Base-by-base conservation (phyloP, 1,140 invertebrate species). In the Octopus sinensis region DNA sequence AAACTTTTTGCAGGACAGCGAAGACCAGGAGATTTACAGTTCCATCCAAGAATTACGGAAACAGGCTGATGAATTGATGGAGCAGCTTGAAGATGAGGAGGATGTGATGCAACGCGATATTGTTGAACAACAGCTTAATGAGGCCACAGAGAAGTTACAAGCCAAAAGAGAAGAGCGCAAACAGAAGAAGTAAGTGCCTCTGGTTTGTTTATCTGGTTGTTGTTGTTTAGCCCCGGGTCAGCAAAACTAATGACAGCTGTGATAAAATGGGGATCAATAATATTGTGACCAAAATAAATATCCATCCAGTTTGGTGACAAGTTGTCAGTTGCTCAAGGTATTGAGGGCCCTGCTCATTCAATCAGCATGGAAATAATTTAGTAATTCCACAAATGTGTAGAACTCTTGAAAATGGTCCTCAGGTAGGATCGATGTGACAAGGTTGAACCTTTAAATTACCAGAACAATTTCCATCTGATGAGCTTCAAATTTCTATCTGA, bases 1-100 rank as follows among this genome's bases (percentile, higher is more conserved):
- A 13, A 23, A 13, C n/a, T 52, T 12, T 13, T 83, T 79, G 51
- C 80, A 89, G 88, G 87, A 90, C 79, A 84, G 86, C 51, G 88
- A 89, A 75, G 90, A 91, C 17, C 80, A 85, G 79, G 88, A 90
- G 30, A 89, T 88, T 43, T 90, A 90, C 81, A 86, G 86, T 7
- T 87, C 84, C 73, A 88, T 90, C 54, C 87, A 89, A 83, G 86
- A 88, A 62, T 82, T 91, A 81, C 84, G 88, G 12, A 89, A 90
- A 13, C 84, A 83, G 54, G 86, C 88, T 30, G 86, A 88, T 17
- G 83, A 87, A 54, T 82, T 91, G 53, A 80, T 82, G 10, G 80
- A 85, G 9, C 80, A 86, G 62, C 86, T 91, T 13, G 85, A 87
- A 53, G 86, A 43, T 54, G 76, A 51, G 43, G 52, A 0, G 88